Evolutionary conservation across 2,797 vertebrate species (phyloP).

Genomic region (Siniperca scherzeri): DNA sequence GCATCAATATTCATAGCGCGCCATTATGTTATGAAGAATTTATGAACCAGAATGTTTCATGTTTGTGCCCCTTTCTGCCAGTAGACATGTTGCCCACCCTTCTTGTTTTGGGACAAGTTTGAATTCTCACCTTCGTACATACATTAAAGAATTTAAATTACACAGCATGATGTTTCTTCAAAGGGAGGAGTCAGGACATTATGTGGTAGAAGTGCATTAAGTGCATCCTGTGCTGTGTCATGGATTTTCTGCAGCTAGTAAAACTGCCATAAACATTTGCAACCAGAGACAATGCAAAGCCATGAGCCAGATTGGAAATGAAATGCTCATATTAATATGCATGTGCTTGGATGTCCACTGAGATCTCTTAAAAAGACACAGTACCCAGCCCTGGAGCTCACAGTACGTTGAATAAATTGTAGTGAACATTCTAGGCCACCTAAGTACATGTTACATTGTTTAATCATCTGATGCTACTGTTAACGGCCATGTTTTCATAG

Average conservation of each 20-base stretch:
- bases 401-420: constrained; percentile 46
- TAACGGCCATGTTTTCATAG: constrained; percentile 19
- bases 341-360: constrained; percentile 14
- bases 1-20: constrained; percentile 82
- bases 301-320: constrained; percentile 1
- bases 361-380: constrained; percentile 22
- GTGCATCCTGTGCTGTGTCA: not conserved
- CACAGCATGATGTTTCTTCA: not conserved
- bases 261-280: constrained; percentile 12
- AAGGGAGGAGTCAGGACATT: not conserved
- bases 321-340: constrained; percentile 20
- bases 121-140: constrained; percentile 3
- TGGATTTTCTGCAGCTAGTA: not conserved
- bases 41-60: constrained; percentile 73
- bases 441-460: constrained; percentile 37
- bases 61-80: constrained; percentile 44
- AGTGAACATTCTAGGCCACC: constrained; percentile 52
- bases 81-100: constrained; percentile 32
- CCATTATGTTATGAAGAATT: constrained; percentile 84
- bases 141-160: not conserved
- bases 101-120: constrained; percentile 9
- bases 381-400: constrained; percentile 10
- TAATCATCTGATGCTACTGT: constrained; percentile 40
- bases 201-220: not conserved
- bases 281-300: constrained; percentile 4